phyloP scores from a whole-genome alignment of 2,797 vertebrate genomes.

The Carcharodon carcharias region DNA sequence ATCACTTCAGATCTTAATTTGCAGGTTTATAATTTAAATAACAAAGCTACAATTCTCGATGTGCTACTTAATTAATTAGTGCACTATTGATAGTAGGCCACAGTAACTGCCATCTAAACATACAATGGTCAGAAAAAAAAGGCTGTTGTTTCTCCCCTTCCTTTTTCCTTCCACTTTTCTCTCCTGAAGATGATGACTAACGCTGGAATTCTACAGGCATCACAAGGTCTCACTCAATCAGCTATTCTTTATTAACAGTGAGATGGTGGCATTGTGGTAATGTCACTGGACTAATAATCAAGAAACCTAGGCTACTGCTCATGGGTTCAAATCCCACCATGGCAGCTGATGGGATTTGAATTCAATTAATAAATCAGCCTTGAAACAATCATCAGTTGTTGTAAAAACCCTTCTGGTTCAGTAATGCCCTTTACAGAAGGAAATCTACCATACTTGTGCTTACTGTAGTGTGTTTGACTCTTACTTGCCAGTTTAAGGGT shows the following conservation, averaged over 20 bases:
- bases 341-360: too few species aligned
- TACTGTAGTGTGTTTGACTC: too few species aligned
- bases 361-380: too few species aligned
- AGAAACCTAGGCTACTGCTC: too few species aligned
- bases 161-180: neutral
- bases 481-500: too few species aligned
- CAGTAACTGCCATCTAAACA: neutral
- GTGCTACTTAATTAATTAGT: neutral
- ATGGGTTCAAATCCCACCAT: too few species aligned
- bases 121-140: neutral
- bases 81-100: neutral
- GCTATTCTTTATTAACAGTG: neutral
- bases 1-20: neutral
- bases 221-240: neutral
- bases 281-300: too few species aligned
- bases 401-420: too few species aligned
- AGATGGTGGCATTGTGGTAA: too few species aligned
- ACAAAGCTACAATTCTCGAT: neutral
- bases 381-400: too few species aligned
- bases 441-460: too few species aligned
- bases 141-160: neutral
- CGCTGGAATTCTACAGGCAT: neutral
- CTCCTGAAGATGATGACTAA: neutral
- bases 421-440: too few species aligned
- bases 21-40: neutral